These are phyloP conservation scores for Ursus arctos DNA, from an alignment of 2,113 vertebrate genomes.

Conservation along the genomic window DNA sequence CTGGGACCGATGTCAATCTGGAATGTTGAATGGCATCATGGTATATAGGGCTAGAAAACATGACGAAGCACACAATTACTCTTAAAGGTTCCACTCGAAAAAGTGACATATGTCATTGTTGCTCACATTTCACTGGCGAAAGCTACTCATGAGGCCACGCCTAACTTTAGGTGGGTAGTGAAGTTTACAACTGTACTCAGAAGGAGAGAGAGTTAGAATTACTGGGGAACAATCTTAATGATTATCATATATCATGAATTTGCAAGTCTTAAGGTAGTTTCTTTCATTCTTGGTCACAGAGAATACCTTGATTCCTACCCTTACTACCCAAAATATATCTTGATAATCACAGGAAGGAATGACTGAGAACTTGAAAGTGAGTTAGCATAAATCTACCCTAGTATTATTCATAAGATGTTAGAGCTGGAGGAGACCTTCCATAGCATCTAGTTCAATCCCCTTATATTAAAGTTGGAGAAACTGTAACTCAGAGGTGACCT, in stretches of 20 bases:
- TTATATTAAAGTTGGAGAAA: slow-evolving; percentile 30
- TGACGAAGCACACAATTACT: neutral
- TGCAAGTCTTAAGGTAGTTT: neutral
- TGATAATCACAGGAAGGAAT: slow-evolving; percentile 51
- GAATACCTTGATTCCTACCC: neutral
- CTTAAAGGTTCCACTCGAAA: neutral
- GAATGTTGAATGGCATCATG: neutral
- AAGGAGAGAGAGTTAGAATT: neutral
- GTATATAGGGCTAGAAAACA: neutral
- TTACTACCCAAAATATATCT: neutral
- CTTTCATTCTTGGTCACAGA: slow-evolving; percentile 2
- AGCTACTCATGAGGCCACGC: neutral
- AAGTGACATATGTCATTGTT: neutral
- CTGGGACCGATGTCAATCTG: neutral
- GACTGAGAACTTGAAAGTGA: neutral
- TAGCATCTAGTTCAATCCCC: neutral
- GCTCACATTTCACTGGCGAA: neutral
- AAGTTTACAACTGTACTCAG: neutral
- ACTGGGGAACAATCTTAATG: neutral
- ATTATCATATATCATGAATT: neutral
- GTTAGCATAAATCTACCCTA: neutral
- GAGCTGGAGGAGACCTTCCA: slow-evolving; percentile 6
- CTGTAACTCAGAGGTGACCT: slow-evolving; percentile 17
- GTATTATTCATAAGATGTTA: slow-evolving; percentile 38
- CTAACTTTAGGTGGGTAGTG: neutral